Evolutionary conservation across 2,888 invertebrate genomes (phyloP), one percentile per base, ranked within the genome.

Genomic region (Apamea crenata): DNA sequence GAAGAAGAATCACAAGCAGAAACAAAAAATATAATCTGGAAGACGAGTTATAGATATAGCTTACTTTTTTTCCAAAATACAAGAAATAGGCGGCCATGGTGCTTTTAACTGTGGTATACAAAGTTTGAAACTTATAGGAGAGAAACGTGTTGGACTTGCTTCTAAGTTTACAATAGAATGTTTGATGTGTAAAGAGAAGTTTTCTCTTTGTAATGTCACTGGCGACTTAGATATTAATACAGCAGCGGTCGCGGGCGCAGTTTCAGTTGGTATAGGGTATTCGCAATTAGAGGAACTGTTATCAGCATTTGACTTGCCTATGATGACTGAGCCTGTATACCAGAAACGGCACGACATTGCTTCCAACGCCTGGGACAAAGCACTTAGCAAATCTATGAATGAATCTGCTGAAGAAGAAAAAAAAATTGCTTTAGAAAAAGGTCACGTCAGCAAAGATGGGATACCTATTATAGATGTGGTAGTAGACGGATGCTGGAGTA

Each of bases 201-300:
- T 63, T 77, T 56, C 53, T 66, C 44, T 77, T 56, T 71, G 32
- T 32, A 32, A 32, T 32, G 32, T 32, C 32, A 32, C 32, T 32
- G 32, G 32, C 32, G 32, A 32, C 25, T 50, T 73, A 61, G 73
- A 78, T 68, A 78, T 78, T 61, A 78, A 77, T 67, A 71, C 77
- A n/a, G 71, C 71, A 71, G 66, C 32, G 16, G 71, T 71, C 21
- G 70, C 66, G 14, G 47, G 47, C 14, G 47, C 47, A 47, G 47
- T 47, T 47, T 47, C 47, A 47, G 47, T 47, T 47, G 47, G 47
- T 47, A 47, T 47, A 47, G 47, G 47, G 47, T 47, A 47, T 47
- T 47, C 14, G 14, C 47, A 14, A 14, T 47, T 47, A 47, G 47
- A 47, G 47, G 14, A 47, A 47, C 47, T 47, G 47, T 47, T 47